Percentiles rank a stretch among this genome's conserved stretches.
These are phyloP conservation scores for Daphoenositta chrysoptera DNA, from an alignment of 2,113 vertebrate species.

Conservation along the genomic window DNA sequence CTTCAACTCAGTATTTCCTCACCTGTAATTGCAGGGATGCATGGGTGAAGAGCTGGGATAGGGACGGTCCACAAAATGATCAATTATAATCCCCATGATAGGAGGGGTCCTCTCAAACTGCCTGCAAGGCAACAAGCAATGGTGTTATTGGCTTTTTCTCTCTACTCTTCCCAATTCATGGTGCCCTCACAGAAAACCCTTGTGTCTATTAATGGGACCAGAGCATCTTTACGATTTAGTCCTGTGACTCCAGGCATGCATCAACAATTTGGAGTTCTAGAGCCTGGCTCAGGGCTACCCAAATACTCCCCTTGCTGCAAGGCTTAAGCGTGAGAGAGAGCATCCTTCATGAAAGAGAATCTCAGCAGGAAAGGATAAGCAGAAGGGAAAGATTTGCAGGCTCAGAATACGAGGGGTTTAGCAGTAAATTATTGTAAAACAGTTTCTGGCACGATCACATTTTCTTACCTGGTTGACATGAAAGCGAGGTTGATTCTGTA, in stretches of 20 bases:
- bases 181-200: not conserved
- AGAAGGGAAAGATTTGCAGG: not conserved
- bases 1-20: constrained; percentile 55
- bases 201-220: not conserved
- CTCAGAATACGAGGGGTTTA: not conserved
- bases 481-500: constrained; percentile 98
- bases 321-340: not conserved
- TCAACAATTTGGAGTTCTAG: not conserved
- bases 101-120: constrained; percentile 94
- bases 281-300: not conserved
- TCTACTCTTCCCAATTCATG: not conserved
- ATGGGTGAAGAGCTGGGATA: constrained; percentile 86
- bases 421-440: not conserved
- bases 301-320: constrained; percentile 22
- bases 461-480: constrained; percentile 92
- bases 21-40: constrained; percentile 99
- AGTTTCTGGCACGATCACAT: not conserved
- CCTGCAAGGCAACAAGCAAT: constrained; percentile 81
- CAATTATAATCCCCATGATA: constrained; percentile 99
- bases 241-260: constrained; percentile 2
- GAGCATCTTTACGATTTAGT: constrained; percentile 10
- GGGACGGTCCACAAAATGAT: constrained; percentile 97
- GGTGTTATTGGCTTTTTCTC: constrained; percentile 36
- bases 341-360: not conserved
- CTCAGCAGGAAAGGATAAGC: not conserved